A percentile compares a stretch with the other conserved stretches of the same genome.
Evolutionary conservation across 2,888 invertebrate species (phyloP).

Genomic region (Xiphydria camelus): DNA sequence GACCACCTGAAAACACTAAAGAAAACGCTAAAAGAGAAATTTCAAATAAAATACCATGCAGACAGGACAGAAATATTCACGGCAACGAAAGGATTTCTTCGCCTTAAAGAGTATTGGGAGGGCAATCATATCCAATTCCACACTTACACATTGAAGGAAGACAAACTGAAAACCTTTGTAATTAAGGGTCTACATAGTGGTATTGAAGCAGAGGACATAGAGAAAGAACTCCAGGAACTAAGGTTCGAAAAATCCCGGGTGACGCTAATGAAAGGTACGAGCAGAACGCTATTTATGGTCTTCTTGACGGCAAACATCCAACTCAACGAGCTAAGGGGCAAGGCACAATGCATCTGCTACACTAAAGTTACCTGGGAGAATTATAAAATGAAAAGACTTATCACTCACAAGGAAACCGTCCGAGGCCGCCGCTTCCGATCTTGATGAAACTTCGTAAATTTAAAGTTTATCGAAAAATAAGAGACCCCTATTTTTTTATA

Average conservation of each 20-base stretch:
- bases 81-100: constrained; percentile 1
- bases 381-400: constrained; percentile 26
- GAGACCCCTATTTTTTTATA: too few species aligned
- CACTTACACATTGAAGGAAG: constrained; percentile 12
- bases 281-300: constrained; percentile 22
- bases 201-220: constrained; percentile 2
- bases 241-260: constrained; percentile 10
- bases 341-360: constrained; percentile 17
- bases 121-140: constrained; percentile 9
- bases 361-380: constrained; percentile 28
- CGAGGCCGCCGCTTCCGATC: too few species aligned
- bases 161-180: constrained; percentile 13
- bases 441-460: too few species aligned
- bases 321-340: constrained; percentile 19
- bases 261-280: constrained; percentile 27
- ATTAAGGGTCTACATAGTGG: constrained; percentile 12
- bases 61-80: constrained; percentile 16
- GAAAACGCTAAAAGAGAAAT: constrained; percentile 7
- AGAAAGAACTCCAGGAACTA: constrained; percentile 8
- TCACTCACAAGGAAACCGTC: constrained; percentile 25
- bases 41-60: constrained; percentile 13
- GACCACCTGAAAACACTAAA: constrained; percentile 7
- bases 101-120: background rate
- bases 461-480: too few species aligned
- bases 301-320: constrained; percentile 15